phyloP scores from a whole-genome alignment of 2,888 invertebrate species.

The Xiphydria camelus region DNA sequence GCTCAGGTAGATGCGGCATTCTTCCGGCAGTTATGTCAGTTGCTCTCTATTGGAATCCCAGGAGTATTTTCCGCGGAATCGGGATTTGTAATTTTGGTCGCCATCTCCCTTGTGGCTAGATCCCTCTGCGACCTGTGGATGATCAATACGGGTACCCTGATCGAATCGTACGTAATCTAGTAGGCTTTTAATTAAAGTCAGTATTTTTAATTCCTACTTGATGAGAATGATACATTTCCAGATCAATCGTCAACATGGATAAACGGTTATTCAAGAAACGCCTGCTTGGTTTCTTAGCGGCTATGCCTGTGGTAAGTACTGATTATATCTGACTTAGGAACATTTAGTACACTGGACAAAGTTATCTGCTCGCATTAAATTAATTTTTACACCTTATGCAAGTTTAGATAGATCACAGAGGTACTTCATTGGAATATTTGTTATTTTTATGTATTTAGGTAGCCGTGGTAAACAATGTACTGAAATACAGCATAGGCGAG shows the following conservation, averaged over 20 bases:
- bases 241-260: slow-evolving; percentile 91
- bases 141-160: slow-evolving; percentile 90
- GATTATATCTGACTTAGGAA: too few species aligned
- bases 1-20: slow-evolving; percentile 79
- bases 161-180: slow-evolving; percentile 76
- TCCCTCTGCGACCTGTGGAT: slow-evolving; percentile 97
- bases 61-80: slow-evolving; percentile 77
- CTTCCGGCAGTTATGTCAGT: slow-evolving; percentile 68
- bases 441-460: slow-evolving; percentile 70
- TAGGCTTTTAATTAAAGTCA: background rate
- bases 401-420: background rate
- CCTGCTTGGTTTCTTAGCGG: slow-evolving; percentile 76
- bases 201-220: slow-evolving; percentile 15
- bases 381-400: slow-evolving; percentile 3
- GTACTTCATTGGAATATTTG: too few species aligned
- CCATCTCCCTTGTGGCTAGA: slow-evolving; percentile 79
- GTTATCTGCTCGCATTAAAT: too few species aligned
- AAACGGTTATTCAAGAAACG: slow-evolving; percentile 73
- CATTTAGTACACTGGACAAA: too few species aligned
- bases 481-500: slow-evolving; percentile 95
- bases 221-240: slow-evolving; percentile 57
- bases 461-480: slow-evolving; percentile 88
- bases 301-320: slow-evolving; percentile 81
- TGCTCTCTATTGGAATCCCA: slow-evolving; percentile 70
- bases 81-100: slow-evolving; percentile 74